A percentile compares a stretch with the other conserved stretches of the same genome.
phyloP scores from a whole-genome alignment of 2,797 vertebrate genomes.

The Tauraco hartlaubi region DNA sequence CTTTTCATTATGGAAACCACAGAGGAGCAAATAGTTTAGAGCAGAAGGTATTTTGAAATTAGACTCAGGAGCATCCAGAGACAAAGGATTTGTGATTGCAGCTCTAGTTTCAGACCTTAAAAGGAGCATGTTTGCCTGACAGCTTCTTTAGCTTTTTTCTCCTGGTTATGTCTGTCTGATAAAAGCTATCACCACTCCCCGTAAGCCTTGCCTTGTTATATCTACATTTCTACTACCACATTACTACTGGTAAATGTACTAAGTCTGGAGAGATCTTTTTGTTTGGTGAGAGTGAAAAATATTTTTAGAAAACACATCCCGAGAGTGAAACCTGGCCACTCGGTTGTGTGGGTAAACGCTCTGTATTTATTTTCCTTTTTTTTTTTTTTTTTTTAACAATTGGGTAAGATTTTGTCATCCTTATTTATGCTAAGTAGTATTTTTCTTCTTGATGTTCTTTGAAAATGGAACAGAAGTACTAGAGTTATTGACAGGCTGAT shows the following conservation, averaged over 20 bases:
- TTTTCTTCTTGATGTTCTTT: neutral
- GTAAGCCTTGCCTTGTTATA: neutral
- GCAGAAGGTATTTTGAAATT: slow-evolving; percentile 14
- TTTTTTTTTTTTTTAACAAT: neutral
- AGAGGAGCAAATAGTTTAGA: neutral
- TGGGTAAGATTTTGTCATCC: neutral
- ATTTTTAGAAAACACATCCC: neutral
- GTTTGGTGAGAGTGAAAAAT: neutral
- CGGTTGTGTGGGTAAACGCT: neutral
- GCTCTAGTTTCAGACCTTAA: neutral
- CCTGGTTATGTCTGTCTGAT: neutral
- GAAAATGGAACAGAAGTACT: neutral
- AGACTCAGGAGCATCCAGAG: neutral
- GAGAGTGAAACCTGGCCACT: neutral
- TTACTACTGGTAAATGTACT: neutral
- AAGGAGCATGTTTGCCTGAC: neutral
- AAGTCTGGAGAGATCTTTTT: neutral
- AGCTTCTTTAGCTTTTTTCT: neutral
- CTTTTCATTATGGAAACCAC: slow-evolving; percentile 1
- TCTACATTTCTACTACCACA: neutral
- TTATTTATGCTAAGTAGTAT: neutral
- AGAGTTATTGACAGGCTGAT: neutral
- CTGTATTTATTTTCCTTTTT: neutral
- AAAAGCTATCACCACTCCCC: neutral
- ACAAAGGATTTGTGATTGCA: neutral